Percentiles rank a stretch among this genome's conserved stretches.
Evolutionary conservation across 1,140 invertebrate species (phyloP).

Genomic region (Lycorma delicatula): DNA sequence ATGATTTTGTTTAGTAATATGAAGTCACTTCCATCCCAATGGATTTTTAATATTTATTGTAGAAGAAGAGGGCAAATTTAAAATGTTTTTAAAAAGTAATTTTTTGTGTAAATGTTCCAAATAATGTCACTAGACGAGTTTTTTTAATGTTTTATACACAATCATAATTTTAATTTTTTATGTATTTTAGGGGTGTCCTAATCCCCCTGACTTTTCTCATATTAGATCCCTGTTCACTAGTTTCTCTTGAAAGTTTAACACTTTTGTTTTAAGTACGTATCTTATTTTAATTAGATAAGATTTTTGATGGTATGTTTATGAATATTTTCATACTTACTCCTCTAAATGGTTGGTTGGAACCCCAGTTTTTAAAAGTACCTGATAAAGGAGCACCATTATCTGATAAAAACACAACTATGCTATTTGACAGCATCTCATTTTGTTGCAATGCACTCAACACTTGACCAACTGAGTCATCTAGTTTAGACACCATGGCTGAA

Average conservation of each 20-base stretch:
- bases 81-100: too few relatives aligned
- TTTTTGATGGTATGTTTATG: conserved; percentile 25
- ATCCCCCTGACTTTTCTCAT: too few relatives aligned
- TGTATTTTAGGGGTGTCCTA: too few relatives aligned
- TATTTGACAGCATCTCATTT: conserved; percentile 49
- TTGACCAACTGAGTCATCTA: conserved; percentile 60
- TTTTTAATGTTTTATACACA: too few relatives aligned
- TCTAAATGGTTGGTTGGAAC: conserved; percentile 58
- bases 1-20: too few relatives aligned
- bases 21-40: too few relatives aligned
- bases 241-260: neutral
- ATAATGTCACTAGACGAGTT: too few relatives aligned
- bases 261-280: neutral
- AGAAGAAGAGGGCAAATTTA: too few relatives aligned
- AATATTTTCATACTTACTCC: conserved; percentile 43
- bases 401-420: conserved; percentile 50
- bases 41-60: too few relatives aligned
- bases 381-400: conserved; percentile 52
- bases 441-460: conserved; percentile 50
- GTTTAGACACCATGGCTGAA: conserved; percentile 55
- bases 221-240: too few relatives aligned
- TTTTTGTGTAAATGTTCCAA: too few relatives aligned
- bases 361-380: conserved; percentile 49
- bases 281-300: conserved; percentile 10
- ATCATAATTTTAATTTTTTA: too few relatives aligned